Conservation (phyloP, 1,140 invertebrate species). For the Leptopilina clavipes region DNA sequence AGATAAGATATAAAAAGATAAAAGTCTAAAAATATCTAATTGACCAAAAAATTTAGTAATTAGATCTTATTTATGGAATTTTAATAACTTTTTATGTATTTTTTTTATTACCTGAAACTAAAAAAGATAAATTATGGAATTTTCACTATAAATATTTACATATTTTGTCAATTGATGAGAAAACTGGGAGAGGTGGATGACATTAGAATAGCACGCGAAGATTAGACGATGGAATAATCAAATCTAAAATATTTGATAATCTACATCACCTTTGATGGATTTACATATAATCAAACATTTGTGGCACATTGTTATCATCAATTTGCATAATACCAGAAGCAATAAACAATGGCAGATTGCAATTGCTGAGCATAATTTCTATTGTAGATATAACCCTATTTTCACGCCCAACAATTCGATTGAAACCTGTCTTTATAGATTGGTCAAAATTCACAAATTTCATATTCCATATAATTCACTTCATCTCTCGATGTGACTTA, state of each 20-base stretch:
- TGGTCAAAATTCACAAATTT: constrained; percentile 22
- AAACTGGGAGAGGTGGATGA: too few species aligned
- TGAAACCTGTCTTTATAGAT: constrained; percentile 33
- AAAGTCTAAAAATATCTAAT: not conserved
- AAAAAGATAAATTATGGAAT: too few species aligned
- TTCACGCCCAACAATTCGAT: constrained; percentile 37
- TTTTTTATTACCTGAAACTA: too few species aligned
- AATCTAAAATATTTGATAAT: constrained; percentile 30
- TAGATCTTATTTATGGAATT: too few species aligned
- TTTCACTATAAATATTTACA: too few species aligned
- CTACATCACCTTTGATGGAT: not conserved
- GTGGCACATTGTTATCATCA: constrained; percentile 48
- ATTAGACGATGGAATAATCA: not conserved
- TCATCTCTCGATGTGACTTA: not conserved
- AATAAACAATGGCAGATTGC: constrained; percentile 52
- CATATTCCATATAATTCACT: constrained; percentile 23
- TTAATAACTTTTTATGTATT: too few species aligned
- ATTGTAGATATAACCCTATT: constrained; percentile 9
- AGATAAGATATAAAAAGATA: not conserved
- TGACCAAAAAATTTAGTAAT: not conserved
- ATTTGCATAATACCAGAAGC: constrained; percentile 54
- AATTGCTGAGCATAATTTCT: constrained; percentile 39
- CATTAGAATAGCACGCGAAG: too few species aligned
- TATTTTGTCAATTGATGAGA: too few species aligned
- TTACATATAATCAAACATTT: constrained; percentile 11